Evolutionary conservation across 2,888 invertebrate species (phyloP).

Genomic region (Anorthoa munda): DNA sequence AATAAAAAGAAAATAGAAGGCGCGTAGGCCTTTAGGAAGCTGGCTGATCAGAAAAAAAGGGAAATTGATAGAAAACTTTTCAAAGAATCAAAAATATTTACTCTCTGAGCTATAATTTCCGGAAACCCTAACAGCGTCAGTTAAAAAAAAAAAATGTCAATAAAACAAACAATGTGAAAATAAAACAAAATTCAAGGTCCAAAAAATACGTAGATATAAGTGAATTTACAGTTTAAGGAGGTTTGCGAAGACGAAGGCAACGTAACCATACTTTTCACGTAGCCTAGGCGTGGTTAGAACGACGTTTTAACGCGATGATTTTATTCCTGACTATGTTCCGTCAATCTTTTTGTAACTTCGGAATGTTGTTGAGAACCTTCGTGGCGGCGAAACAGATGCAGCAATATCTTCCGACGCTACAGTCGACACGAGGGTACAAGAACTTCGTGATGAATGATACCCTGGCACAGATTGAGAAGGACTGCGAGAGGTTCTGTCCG

Average conservation of each 20-base stretch:
- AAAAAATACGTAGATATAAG: conserved; percentile 16
- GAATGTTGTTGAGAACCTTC: not conserved
- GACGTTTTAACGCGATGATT: not conserved
- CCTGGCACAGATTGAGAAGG: conserved; percentile 77
- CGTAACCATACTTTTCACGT: conserved; percentile 2
- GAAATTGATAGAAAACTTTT: not conserved
- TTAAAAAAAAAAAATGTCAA: conserved; percentile 21
- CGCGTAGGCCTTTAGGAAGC: no score
- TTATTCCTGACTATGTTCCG: conserved; percentile 25
- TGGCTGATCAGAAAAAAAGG: no score
- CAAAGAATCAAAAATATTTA: not conserved
- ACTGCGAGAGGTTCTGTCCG: conserved; percentile 79
- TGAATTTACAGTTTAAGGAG: not conserved
- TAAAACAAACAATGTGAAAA: conserved; percentile 33
- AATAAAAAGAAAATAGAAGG: no score
- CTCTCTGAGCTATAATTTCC: not conserved
- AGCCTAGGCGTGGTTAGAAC: not conserved
- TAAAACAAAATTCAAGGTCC: conserved; percentile 29
- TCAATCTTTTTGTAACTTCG: not conserved
- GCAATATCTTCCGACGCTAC: not conserved
- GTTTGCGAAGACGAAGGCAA: conserved; percentile 5
- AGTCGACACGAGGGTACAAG: conserved; percentile 70
- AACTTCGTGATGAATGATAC: conserved; percentile 80
- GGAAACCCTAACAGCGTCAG: conserved; percentile 8
- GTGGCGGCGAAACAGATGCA: conserved; percentile 2